phyloP scores from a whole-genome alignment of 2,113 vertebrate species.

The Semnornis frantzii region DNA sequence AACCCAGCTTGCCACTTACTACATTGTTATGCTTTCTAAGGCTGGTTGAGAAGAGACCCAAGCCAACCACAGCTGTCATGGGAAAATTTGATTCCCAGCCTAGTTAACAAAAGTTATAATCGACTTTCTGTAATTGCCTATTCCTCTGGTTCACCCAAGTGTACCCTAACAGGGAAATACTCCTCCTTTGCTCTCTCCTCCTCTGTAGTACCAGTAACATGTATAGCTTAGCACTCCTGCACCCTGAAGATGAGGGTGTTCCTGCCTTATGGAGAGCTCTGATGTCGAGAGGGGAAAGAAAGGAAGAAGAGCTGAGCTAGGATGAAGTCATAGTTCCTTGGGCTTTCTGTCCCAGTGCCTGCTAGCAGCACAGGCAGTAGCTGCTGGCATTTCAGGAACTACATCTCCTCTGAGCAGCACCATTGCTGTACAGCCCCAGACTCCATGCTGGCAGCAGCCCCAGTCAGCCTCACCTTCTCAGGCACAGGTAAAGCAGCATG shows the following conservation, averaged over 20 bases:
- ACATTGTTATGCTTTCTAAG: not conserved
- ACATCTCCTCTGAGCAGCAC: accelerated
- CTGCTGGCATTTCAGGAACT: not conserved
- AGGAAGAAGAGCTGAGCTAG: not conserved
- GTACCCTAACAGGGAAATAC: not conserved
- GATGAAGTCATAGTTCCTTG: not conserved
- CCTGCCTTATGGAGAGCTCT: not conserved
- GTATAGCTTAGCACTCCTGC: not conserved
- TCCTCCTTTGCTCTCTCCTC: not conserved
- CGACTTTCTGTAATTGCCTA: not conserved
- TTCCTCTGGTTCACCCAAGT: not conserved
- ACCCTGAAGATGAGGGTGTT: not conserved
- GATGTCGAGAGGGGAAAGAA: not conserved
- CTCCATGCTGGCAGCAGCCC: accelerated
- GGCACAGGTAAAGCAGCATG: not conserved
- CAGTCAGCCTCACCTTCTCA: not conserved
- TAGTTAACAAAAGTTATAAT: not conserved
- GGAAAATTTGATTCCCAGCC: not conserved
- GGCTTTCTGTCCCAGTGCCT: not conserved
- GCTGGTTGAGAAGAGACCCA: not conserved
- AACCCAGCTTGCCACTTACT: not conserved
- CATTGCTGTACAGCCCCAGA: not conserved
- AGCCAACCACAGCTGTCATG: not conserved
- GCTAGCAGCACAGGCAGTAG: accelerated
- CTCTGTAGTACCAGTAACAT: not conserved